Evolutionary conservation across 2,888 invertebrate species (phyloP).

Genomic region (Rhaphigaster nebulosa): DNA sequence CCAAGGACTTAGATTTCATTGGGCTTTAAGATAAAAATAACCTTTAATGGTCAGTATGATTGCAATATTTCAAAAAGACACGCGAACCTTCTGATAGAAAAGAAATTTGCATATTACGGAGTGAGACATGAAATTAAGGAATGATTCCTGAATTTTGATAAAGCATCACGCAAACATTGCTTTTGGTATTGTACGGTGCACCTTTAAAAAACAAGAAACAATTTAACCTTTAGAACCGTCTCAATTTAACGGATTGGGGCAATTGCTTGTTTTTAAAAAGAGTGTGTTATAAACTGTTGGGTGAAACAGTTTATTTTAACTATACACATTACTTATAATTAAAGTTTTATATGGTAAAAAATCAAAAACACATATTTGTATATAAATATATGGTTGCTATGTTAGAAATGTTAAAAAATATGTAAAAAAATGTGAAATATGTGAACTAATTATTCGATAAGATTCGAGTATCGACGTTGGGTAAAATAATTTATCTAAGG

Average conservation of each 20-base stretch:
- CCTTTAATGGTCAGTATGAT: not conserved
- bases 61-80: conserved; percentile 21
- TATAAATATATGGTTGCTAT: too few species aligned
- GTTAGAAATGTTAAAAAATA: too few species aligned
- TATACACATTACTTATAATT: too few species aligned
- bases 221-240: not conserved
- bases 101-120: conserved; percentile 18
- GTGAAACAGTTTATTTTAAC: not conserved
- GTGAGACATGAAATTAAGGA: conserved; percentile 21
- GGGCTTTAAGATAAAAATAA: not conserved
- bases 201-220: not conserved
- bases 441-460: too few species aligned
- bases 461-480: too few species aligned
- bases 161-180: not conserved
- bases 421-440: too few species aligned
- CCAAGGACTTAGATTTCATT: not conserved
- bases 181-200: not conserved
- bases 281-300: not conserved
- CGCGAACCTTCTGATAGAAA: conserved; percentile 1
- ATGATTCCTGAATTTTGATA: not conserved
- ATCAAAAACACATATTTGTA: too few species aligned
- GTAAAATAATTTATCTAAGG: too few species aligned
- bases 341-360: too few species aligned
- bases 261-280: not conserved
- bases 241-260: not conserved